Evolutionary conservation across 1,140 invertebrate species (phyloP), one percentile per base, ranked within the genome.

Genomic region (Drosophila varians): DNA sequence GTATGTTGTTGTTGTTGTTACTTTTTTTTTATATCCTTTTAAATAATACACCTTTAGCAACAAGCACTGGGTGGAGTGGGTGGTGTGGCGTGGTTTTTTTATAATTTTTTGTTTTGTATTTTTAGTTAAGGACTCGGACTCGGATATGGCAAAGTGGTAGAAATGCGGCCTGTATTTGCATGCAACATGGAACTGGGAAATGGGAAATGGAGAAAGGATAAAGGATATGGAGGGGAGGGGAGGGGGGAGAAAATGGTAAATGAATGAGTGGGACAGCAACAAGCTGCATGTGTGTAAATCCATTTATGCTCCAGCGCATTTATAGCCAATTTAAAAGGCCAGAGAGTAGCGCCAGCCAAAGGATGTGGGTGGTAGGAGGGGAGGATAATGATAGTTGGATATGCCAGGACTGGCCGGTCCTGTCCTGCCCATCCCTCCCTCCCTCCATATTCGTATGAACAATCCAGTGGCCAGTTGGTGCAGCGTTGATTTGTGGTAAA

Each of bases 201-300:
- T 64, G 66, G 61, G 54, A 58, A 74, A 38, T 47, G 42, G 43
- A 18, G 25, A 28, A 25, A 9, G 9, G 31, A 12, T 3, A 34
- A 34, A 3, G 7, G 34, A 36, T 4, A 14, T n/a, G 9, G n/a
- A 12, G 34, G 9, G 1, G 7, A 9, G 19, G 2, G 18, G 21
- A 14, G 45, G 31, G 42, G 36, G 23, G 43, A 1, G 12, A 9
- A 36, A 12, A n/a, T 36, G 34, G 34, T 1, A 23, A 25, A 16
- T 19, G 45, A 40, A 14, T 16, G 38, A 18, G 16, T 42, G 8
- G 38, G 14, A 18, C 56, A 72, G 79, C 75, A 86, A 84, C 78
- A 84, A 84, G 79, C 78, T 43, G 75, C 71, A 75, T 83, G 79
- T 83, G 80, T 84, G 79, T 83, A 83, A 83, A 84, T 84, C 79